Percentiles rank a stretch among this genome's conserved stretches.
Conservation (phyloP, 2,888 invertebrate species). For the Sinohyriopsis cumingii region DNA sequence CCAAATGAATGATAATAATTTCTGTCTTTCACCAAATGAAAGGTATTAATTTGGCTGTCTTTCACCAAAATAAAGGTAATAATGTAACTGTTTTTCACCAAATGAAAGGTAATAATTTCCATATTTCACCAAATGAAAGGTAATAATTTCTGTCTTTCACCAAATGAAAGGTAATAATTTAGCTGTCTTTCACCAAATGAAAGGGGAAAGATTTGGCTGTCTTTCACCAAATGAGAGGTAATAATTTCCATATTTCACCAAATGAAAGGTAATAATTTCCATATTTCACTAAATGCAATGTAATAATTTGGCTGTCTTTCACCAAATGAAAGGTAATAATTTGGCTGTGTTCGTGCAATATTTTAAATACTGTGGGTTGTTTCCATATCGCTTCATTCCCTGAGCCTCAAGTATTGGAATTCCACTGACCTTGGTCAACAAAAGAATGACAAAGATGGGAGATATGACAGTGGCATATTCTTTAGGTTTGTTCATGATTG, state of each 20-base stretch:
- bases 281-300: too few relatives aligned
- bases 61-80: slow-evolving; percentile 52
- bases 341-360: slow-evolving; percentile 69
- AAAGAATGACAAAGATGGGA: slow-evolving; percentile 66
- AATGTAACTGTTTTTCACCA: too few relatives aligned
- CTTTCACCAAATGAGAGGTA: too few relatives aligned
- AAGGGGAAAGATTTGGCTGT: too few relatives aligned
- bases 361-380: slow-evolving; percentile 59
- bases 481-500: slow-evolving; percentile 47
- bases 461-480: slow-evolving; percentile 62
- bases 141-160: slow-evolving; percentile 19
- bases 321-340: slow-evolving; percentile 65
- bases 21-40: slow-evolving; percentile 53
- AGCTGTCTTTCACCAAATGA: slow-evolving; percentile 67
- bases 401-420: slow-evolving; percentile 69
- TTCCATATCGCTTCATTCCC: slow-evolving; percentile 68
- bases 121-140: too few relatives aligned
- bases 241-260: too few relatives aligned
- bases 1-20: too few relatives aligned
- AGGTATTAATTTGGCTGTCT: slow-evolving; percentile 70
- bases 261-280: too few relatives aligned
- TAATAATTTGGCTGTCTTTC: too few relatives aligned
- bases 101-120: too few relatives aligned
- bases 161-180: slow-evolving; percentile 68
- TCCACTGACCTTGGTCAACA: slow-evolving; percentile 70